Evolutionary conservation across 2,888 invertebrate species (phyloP).

Genomic region (Achlya flavicornis): DNA sequence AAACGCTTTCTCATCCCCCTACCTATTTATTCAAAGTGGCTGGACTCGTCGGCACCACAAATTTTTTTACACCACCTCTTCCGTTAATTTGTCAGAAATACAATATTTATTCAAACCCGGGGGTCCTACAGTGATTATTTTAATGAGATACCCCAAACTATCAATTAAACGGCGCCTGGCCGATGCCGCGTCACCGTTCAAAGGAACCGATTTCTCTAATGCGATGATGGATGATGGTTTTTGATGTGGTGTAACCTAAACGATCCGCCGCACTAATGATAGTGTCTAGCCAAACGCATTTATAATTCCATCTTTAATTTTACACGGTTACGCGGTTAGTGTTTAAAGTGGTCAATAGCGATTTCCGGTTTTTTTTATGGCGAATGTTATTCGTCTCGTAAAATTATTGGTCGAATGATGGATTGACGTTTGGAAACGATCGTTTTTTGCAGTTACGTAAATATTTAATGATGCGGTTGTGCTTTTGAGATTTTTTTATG

Average conservation of each 20-base stretch:
- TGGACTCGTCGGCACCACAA: slow-evolving; percentile 34
- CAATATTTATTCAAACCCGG: slow-evolving; percentile 74
- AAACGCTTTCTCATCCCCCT: slow-evolving; percentile 23
- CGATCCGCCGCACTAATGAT: slow-evolving; percentile 38
- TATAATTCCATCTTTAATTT: slow-evolving; percentile 46
- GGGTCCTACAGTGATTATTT: slow-evolving; percentile 59
- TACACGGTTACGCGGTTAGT: slow-evolving; percentile 36
- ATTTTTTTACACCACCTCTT: slow-evolving; percentile 54
- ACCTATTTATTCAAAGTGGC: slow-evolving; percentile 24
- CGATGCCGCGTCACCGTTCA: slow-evolving; percentile 36
- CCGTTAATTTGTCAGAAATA: slow-evolving; percentile 77
- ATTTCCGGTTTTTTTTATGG: slow-evolving; percentile 36
- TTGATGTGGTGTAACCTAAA: slow-evolving; percentile 44
- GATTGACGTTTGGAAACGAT: slow-evolving; percentile 7
- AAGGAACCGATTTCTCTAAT: slow-evolving; percentile 39
- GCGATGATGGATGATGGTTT: slow-evolving; percentile 49
- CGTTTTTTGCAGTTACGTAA: slow-evolving; percentile 8
- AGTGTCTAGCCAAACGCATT: slow-evolving; percentile 31
- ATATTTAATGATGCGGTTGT: slow-evolving; percentile 30
- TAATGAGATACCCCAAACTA: slow-evolving; percentile 71
- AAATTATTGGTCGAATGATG: slow-evolving; percentile 9
- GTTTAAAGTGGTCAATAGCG: slow-evolving; percentile 36
- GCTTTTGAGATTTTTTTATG: slow-evolving; percentile 26
- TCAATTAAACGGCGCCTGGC: slow-evolving; percentile 76
- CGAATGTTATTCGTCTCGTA: slow-evolving; percentile 3